Evolutionary conservation across 2,888 invertebrate genomes (phyloP), one percentile per base, ranked within the genome.

Genomic region (Cataglyphis altisquamis): DNA sequence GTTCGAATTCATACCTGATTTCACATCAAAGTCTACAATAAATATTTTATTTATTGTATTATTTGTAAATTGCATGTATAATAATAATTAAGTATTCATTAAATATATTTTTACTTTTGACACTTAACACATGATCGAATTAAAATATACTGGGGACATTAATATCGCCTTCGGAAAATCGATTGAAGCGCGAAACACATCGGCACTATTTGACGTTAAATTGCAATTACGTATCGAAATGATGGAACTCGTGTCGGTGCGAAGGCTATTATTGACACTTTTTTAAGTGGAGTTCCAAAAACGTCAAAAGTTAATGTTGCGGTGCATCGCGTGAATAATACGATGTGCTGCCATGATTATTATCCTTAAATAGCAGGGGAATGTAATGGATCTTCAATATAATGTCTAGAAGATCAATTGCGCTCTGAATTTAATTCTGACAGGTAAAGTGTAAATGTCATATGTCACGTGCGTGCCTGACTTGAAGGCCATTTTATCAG

Each of bases 401-500:
- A 32, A 32, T 57, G 18, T 1, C 57, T 32, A 41, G 21, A 60
- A 68, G 57, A 60, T 78, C 57, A 78, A 60, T 45, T 10, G 21
- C 32, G 57, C 32, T 57, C 41, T 60, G 68, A 70, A 70, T 78
- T 78, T 70, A 78, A 36, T 60, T 78, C 32, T 32, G 78, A 78
- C 45, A 70, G 45, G 60, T 70, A 45, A 78, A 78, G 70, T 68
- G 57, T 70, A 70, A 78, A 70, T 78, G 45, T 45, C 41, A 57
- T 68, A 57, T 29, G 29, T 68, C 68, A 68, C 48, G 48, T 68
- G 70, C 78, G 60, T 60, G 45, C 21, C 45, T 70, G 70, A 45
- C 12, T 45, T 18, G 60, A 70, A 60, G 60, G 8, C 68, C 32
- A 78, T 60, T 68, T 70, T 70, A 21, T 60, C 32, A 32, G 12